These are phyloP conservation scores for Paradisaea rubra DNA, from an alignment of 2,113 vertebrate species.

Conservation along the genomic window DNA sequence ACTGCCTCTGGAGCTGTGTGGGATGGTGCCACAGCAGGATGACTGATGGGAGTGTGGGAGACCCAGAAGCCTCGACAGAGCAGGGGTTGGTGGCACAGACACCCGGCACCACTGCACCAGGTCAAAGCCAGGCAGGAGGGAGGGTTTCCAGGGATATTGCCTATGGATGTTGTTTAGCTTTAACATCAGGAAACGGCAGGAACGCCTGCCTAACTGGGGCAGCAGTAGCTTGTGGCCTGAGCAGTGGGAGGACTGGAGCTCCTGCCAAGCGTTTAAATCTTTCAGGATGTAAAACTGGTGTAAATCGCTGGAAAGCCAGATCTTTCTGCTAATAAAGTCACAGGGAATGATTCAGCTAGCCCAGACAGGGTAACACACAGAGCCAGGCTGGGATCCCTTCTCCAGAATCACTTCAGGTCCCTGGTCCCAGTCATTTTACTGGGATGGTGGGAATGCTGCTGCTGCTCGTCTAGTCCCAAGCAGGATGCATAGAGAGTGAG, in stretches of 20 bases:
- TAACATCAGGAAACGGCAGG: not conserved
- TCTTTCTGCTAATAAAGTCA: not conserved
- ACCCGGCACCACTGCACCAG: accelerated
- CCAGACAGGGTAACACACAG: not conserved
- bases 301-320: not conserved
- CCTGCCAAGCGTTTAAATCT: not conserved
- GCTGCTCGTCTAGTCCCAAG: not conserved
- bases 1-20: not conserved
- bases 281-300: not conserved
- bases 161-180: not conserved
- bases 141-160: not conserved
- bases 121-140: not conserved
- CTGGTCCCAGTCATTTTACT: not conserved
- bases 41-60: accelerated
- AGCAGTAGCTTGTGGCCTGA: constrained; percentile 7
- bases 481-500: accelerated
- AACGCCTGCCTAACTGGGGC: constrained; percentile 23
- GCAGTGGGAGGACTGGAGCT: constrained; percentile 36
- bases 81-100: not conserved
- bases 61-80: not conserved
- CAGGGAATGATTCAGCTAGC: not conserved
- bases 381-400: not conserved
- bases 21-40: not conserved
- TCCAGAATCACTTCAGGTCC: not conserved
- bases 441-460: not conserved